A percentile compares a stretch with the other conserved stretches of the same genome.
Evolutionary conservation across 2,113 vertebrate genomes (phyloP).

Genomic region (Tyto alba): DNA sequence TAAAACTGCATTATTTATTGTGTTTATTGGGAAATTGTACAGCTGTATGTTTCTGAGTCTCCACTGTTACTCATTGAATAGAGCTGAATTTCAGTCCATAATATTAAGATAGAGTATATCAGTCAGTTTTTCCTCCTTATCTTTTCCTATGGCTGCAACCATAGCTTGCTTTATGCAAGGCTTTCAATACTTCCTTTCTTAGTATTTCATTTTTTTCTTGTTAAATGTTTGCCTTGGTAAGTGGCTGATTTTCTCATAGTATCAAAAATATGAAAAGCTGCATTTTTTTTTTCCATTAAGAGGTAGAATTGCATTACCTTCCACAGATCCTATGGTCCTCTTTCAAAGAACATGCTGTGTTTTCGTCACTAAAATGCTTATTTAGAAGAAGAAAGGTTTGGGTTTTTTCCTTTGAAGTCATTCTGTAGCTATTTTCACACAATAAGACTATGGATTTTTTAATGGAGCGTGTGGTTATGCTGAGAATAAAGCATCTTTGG

Average conservation of each 20-base stretch:
- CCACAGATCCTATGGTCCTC: not conserved
- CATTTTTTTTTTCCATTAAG: not conserved
- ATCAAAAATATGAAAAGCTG: not conserved
- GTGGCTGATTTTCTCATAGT: not conserved
- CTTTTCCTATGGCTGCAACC: not conserved
- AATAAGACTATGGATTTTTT: constrained; percentile 9
- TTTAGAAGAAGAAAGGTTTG: not conserved
- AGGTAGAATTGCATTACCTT: constrained; percentile 13
- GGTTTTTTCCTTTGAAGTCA: not conserved
- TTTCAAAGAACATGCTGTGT: not conserved
- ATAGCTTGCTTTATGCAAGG: not conserved
- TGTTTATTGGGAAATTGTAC: not conserved
- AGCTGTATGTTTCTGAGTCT: not conserved
- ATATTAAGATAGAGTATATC: not conserved
- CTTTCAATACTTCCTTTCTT: not conserved
- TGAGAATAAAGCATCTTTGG: constrained; percentile 37
- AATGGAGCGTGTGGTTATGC: not conserved
- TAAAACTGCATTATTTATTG: not conserved
- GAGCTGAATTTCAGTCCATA: not conserved
- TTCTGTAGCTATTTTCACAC: not conserved
- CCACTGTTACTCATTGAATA: not conserved
- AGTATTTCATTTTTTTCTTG: not conserved
- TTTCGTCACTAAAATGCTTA: not conserved
- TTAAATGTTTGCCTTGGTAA: constrained; percentile 9
- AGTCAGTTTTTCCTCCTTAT: not conserved